Evolutionary conservation across 2,113 vertebrate genomes (phyloP).

Genomic region (Mus pahari): DNA sequence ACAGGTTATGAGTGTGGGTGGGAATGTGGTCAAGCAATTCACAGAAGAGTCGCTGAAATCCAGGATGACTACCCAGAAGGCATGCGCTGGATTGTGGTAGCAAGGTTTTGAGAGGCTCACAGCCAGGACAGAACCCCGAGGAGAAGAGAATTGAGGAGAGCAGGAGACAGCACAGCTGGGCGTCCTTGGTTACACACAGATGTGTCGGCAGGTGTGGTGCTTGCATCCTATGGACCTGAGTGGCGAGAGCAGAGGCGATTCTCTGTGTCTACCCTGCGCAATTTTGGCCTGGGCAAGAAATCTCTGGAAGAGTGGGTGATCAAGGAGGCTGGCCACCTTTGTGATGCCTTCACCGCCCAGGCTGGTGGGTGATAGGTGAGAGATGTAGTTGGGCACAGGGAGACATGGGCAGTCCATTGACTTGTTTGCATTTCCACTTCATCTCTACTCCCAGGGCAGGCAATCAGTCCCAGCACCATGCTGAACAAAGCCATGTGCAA

Average conservation of each 20-base stretch:
- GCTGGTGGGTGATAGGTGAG: constrained; percentile 71
- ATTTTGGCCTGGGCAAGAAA: background rate
- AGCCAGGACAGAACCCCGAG: no score
- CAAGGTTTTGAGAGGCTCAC: background rate
- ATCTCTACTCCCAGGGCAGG: constrained; percentile 62
- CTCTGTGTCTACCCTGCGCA: background rate
- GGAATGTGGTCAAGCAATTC: background rate
- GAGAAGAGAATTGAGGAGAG: no score
- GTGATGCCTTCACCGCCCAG: constrained; percentile 68
- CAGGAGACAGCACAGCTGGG: background rate
- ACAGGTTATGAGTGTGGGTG: accelerated
- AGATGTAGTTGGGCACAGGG: accelerated
- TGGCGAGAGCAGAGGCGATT: constrained; percentile 88
- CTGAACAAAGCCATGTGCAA: constrained; percentile 79
- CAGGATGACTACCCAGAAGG: background rate
- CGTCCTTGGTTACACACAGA: background rate
- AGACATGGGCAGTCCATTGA: accelerated
- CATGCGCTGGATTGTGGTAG: background rate
- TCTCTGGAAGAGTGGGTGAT: background rate
- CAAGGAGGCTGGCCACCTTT: constrained; percentile 70
- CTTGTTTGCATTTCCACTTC: background rate
- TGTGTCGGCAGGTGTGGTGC: constrained; percentile 80
- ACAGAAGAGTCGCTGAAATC: background rate
- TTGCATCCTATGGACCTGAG: constrained; percentile 79
- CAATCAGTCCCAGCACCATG: constrained; percentile 67